phyloP scores from a whole-genome alignment of 2,797 vertebrate genomes.

The Lates japonicus region DNA sequence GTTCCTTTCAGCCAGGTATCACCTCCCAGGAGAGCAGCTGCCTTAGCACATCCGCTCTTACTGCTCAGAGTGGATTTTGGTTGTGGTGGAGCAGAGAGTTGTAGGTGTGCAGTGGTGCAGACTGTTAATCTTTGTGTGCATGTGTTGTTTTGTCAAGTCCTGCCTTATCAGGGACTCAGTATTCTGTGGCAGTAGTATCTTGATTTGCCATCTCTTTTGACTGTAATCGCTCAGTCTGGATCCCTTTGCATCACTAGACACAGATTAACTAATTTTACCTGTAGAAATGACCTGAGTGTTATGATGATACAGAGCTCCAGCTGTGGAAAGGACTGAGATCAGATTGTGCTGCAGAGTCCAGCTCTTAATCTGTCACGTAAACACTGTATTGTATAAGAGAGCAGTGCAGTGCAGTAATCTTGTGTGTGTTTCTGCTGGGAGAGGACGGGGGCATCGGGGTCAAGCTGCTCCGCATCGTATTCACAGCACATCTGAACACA shows the following conservation, averaged over 20 bases:
- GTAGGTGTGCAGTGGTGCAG: neutral
- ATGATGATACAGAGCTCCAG: neutral
- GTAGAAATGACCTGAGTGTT: neutral
- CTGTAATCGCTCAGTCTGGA: neutral
- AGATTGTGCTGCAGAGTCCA: constrained; percentile 9
- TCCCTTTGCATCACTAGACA: neutral
- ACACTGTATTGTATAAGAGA: constrained; percentile 44
- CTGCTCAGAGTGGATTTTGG: neutral
- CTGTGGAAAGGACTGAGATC: neutral
- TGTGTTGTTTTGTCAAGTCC: neutral
- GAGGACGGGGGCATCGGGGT: constrained; percentile 40
- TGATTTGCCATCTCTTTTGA: neutral
- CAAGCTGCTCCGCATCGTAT: constrained; percentile 32
- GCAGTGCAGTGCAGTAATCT: constrained; percentile 50
- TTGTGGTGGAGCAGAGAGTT: neutral
- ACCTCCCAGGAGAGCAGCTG: constrained; percentile 16
- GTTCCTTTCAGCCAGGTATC: constrained; percentile 24
- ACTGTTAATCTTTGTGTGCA: neutral
- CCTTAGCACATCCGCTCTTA: neutral
- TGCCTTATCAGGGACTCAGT: neutral
- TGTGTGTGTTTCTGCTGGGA: constrained; percentile 11
- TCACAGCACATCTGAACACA: constrained; percentile 28
- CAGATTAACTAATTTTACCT: neutral
- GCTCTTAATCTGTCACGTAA: constrained; percentile 51
- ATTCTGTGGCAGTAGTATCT: neutral